Evolutionary conservation across 2,888 invertebrate species (phyloP), one percentile per base, ranked within the genome.

Genomic region (Pollenia labialis): DNA sequence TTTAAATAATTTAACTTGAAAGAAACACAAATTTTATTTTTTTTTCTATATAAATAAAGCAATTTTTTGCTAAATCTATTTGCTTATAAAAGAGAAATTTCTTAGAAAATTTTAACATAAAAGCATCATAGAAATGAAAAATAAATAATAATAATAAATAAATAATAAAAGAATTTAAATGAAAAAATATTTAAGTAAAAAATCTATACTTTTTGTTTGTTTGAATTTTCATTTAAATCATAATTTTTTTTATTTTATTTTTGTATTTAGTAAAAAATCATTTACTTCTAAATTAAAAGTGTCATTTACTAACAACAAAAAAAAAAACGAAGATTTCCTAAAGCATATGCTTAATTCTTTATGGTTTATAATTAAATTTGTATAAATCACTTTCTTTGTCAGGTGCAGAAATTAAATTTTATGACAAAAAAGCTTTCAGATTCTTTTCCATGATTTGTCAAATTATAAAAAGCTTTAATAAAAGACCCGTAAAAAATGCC

Each of bases 361-460:
- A 32, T 32, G 32, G 32, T 6, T 32, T 32, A 32, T n/a, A 60
- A 14, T 66, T 66, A 66, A 72, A 56, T 0, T 56, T 42, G 4
- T 18, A 79, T 79, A 40, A 80, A 80, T 62, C 42, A 71, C 14
- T 48, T 71, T 69, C 56, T 6, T 56, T 14, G 16, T 14, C 80
- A 64, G 50, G 10, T 72, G 80, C 68, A 46, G 16, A 32, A 56
- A 77, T 58, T 56, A 14, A 48, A 58, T 58, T 54, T 58, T 40
- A 16, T 58, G 32, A 16, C 50, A 54, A 69, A 71, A 32, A 32
- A 32, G 4, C 32, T 4, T 32, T 32, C 32, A 32, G 32, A 32
- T 32, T 32, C 32, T 32, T 23, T 68, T 50, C 48, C 64, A 50
- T 69, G 18, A 79, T 86, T 86, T 83, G 83, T 76, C 83, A 83